Evolutionary conservation across 2,113 vertebrate genomes (phyloP), one percentile per base, ranked within the genome.

Genomic region (Lasiurus cinereus): DNA sequence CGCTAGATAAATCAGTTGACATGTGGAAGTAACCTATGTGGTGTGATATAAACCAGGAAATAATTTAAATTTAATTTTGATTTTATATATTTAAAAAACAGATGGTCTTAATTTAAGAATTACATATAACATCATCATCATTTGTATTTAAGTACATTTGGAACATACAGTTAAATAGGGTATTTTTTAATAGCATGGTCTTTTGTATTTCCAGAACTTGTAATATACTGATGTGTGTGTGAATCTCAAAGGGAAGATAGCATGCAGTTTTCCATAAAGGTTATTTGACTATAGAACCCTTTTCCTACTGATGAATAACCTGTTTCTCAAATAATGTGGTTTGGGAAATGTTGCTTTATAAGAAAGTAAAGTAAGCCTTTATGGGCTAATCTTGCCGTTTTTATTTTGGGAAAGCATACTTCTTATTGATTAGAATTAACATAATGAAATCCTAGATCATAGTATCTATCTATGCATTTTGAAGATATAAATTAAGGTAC

Each of bases 1-100:
- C 39, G 67, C 18, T 43, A 64, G 54, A 66, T 93, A 52, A 66
- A 43, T 22, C 36, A 10, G 43, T 78, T 82, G 56, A 70, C 74
- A 2, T 50, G 24, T 39, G 22, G 33, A 59, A 39, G 39, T 80
- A 59, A 11, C 39, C 13, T 27, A 3, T 43, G 39, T 73, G 77
- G 6, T 67, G 46, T 46, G 46, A 29, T 67, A 69, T 52, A 84
- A 79, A 80, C 16, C 29, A 74, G 70, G 48, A 91, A 93, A 43
- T 90, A 66, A 73, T 73, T 87, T 73, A 82, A 83, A 31, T 77
- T 86, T 86, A 93, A 39, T 50, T 56, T 5, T 77, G 27, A 88
- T 88, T 93, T 86, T 87, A 36, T 31, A 13, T 86, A 7, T 93
- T 69, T 93, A 77, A 90, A 86, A 94, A 94, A 74, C 66, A 66